A percentile compares a stretch with the other conserved stretches of the same genome.
Conservation (phyloP, 2,797 vertebrate genomes). For the Sebastes variabilis region DNA sequence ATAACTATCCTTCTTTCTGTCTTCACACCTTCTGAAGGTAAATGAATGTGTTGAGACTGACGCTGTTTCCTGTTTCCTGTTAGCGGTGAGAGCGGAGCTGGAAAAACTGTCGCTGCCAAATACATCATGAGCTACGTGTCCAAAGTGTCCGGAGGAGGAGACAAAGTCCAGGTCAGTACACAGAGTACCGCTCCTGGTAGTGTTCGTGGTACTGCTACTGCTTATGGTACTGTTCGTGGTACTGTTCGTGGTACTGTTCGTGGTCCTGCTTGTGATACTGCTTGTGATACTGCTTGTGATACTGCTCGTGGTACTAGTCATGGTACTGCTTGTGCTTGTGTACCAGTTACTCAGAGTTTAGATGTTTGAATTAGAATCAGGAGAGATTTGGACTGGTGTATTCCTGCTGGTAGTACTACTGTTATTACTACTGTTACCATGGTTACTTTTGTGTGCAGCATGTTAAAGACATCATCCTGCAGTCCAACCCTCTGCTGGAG, state of each 20-base stretch:
- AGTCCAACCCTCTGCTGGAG: constrained; percentile 88
- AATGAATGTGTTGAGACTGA: too few species aligned
- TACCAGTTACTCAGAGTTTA: neutral
- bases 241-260: too few species aligned
- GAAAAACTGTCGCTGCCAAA: constrained; percentile 88
- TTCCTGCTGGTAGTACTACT: neutral
- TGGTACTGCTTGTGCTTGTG: neutral
- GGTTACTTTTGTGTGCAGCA: constrained; percentile 65
- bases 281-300: neutral
- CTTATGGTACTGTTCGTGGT: neutral
- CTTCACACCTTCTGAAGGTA: too few species aligned
- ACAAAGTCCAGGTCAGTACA: constrained; percentile 82
- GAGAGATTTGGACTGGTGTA: neutral
- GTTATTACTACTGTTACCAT: neutral
- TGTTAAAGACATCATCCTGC: constrained; percentile 88
- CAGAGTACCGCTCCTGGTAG: neutral
- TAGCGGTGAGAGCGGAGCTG: constrained; percentile 87
- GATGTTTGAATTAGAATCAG: neutral
- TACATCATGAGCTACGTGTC: constrained; percentile 89
- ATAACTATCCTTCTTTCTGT: too few species aligned
- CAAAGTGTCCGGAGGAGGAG: constrained; percentile 86
- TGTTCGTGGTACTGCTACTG: neutral
- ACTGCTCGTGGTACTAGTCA: neutral
- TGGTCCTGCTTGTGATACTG: neutral
- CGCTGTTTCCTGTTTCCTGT: neutral